Conservation (phyloP, 2,113 vertebrate species). For the Sarotherodon lohbergeri region DNA sequence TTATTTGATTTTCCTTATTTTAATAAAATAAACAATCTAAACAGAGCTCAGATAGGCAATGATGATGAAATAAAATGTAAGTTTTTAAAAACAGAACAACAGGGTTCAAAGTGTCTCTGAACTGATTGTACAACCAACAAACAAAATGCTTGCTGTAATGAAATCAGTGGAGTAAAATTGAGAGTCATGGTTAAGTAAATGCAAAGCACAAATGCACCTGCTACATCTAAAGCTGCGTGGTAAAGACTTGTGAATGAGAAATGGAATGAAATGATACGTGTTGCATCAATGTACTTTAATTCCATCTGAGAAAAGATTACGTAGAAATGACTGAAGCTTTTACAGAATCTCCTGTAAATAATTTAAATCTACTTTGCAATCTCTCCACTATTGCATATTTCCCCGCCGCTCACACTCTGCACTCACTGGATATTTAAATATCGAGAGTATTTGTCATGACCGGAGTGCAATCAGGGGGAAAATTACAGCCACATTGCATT, state of each 20-base stretch:
- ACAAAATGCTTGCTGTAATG: neutral
- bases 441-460: conserved; percentile 60
- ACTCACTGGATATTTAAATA: conserved; percentile 51
- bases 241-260: neutral
- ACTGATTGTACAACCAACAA: neutral
- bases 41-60: neutral
- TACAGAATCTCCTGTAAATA: conserved; percentile 26
- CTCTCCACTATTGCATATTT: conserved; percentile 7
- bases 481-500: conserved; percentile 60
- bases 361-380: conserved; percentile 32
- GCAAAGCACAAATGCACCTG: neutral
- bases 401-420: neutral
- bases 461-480: conserved; percentile 66
- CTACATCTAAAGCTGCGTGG: neutral
- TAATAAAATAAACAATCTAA: neutral
- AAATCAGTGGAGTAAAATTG: neutral
- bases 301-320: conserved; percentile 33
- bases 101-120: neutral
- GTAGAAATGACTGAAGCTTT: conserved; percentile 26
- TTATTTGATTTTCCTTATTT: neutral
- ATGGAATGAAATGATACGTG: neutral
- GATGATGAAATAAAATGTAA: neutral
- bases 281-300: conserved; percentile 6
- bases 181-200: neutral
- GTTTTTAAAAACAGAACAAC: neutral